Evolutionary conservation across 2,888 invertebrate species (phyloP), one percentile per base, ranked within the genome.

Genomic region (Hirtodrosophila alboralis): DNA sequence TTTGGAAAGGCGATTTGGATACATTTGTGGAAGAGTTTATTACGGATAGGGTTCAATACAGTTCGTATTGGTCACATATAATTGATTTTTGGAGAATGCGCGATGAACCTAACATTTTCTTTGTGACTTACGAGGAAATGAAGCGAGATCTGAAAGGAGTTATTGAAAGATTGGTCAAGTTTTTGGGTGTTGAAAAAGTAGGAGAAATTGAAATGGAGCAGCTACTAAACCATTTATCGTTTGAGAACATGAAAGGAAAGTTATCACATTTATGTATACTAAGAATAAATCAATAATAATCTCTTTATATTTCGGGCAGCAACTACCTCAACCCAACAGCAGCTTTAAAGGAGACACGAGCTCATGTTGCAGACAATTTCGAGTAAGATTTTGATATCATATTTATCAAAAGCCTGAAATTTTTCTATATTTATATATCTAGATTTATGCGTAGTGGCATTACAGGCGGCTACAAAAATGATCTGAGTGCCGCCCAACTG

Each of bases 1-100:
- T 92, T 64, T 83, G 86, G 7, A 92, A 93, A 14, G 61, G 49
- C 0, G 93, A 93, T 77, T 93, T 94, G 67, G 91, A 92, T 71
- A 92, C 91, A 0, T 74, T 58, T 21, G 9, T 75, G 0, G 21
- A 68, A 5, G 27, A 38, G 0, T 70, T 77, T 30, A n/a, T 73
- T 3, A 33, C 18, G 0, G 62, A 75, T 37, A 53, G 70, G n/a
- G 16, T 47, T 10, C 0, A 1, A 1, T 47, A 18, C 6, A n/a
- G 23, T 1, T 41, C 83, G 1, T 85, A 68, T 18, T 86, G 80
- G 83, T 47, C 66, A 0, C 86, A 87, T 53, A 23, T 84, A 1
- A 14, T 80, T 0, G 88, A 88, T 33, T 88, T 87, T 44, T 87
- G 85, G 81, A 57, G 62, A 3, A 51, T 88, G 40, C 75, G 85